Evolutionary conservation across 2,113 vertebrate genomes (phyloP).

Genomic region (Vidua macroura): DNA sequence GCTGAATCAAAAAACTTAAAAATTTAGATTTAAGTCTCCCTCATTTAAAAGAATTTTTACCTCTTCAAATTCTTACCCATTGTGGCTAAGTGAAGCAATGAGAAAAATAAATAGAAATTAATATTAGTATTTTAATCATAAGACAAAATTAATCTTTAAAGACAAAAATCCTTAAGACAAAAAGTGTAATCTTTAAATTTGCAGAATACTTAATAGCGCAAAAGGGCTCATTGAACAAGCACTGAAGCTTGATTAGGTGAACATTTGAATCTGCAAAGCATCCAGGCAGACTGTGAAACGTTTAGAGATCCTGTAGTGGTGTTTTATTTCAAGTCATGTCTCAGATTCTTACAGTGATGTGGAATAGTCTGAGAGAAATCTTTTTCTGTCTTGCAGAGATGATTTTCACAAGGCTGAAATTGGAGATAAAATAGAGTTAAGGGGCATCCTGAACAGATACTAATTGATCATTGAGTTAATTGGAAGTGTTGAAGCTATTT

Average conservation of each 20-base stretch:
- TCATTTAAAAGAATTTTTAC: not conserved
- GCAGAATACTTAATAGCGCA: not conserved
- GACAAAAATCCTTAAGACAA: not conserved
- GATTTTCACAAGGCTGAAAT: not conserved
- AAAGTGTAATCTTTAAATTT: not conserved
- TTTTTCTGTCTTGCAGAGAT: not conserved
- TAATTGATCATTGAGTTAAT: slow-evolving; percentile 6
- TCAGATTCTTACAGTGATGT: not conserved
- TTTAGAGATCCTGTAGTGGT: not conserved
- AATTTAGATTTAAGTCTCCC: not conserved
- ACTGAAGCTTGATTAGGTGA: not conserved
- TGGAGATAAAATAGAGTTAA: slow-evolving; percentile 3
- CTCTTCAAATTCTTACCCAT: not conserved
- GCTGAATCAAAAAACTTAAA: not conserved
- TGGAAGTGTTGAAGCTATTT: slow-evolving; percentile 10
- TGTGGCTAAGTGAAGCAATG: not conserved
- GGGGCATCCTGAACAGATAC: not conserved
- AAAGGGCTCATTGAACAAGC: not conserved
- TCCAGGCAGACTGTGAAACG: not conserved
- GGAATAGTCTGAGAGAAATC: not conserved
- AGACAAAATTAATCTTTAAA: not conserved
- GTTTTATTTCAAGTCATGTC: not conserved
- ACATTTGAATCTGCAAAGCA: not conserved
- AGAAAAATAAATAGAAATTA: not conserved
- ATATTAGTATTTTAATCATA: not conserved